Evolutionary conservation across 2,888 invertebrate species (phyloP).

Genomic region (Calliopum simillimum): DNA sequence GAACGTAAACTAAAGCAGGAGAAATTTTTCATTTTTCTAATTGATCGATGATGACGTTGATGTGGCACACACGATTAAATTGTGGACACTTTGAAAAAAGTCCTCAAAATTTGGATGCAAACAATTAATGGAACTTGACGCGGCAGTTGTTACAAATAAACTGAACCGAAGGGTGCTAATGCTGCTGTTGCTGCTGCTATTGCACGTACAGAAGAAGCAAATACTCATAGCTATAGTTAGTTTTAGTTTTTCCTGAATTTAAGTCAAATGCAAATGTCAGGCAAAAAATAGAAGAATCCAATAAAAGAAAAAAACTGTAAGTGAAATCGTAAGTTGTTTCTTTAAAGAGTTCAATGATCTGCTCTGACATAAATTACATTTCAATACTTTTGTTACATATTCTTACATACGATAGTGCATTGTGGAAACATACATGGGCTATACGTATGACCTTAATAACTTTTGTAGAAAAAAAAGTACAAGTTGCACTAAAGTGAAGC

Average conservation of each 20-base stretch:
- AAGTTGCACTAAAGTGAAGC: conserved; percentile 17
- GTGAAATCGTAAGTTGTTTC: conserved; percentile 18
- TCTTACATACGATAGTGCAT: not conserved
- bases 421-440: not conserved
- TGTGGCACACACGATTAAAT: conserved; percentile 1
- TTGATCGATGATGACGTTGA: not conserved
- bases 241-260: not conserved
- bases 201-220: not conserved
- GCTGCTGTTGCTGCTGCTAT: conserved; percentile 18
- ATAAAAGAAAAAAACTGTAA: not conserved
- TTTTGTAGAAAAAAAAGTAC: conserved; percentile 2
- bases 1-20: conserved; percentile 57
- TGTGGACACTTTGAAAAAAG: conserved; percentile 28
- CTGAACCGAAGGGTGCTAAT: conserved; percentile 33
- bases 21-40: conserved; percentile 56
- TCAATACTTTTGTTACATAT: conserved; percentile 17
- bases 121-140: conserved; percentile 33
- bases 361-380: conserved; percentile 28
- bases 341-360: conserved; percentile 24
- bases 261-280: conserved; percentile 29
- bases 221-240: not conserved
- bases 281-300: not conserved
- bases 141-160: conserved; percentile 37
- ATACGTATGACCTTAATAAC: conserved; percentile 31
- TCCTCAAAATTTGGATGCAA: not conserved